Conservation (phyloP, 1,140 invertebrate species). For the Musca domestica region DNA sequence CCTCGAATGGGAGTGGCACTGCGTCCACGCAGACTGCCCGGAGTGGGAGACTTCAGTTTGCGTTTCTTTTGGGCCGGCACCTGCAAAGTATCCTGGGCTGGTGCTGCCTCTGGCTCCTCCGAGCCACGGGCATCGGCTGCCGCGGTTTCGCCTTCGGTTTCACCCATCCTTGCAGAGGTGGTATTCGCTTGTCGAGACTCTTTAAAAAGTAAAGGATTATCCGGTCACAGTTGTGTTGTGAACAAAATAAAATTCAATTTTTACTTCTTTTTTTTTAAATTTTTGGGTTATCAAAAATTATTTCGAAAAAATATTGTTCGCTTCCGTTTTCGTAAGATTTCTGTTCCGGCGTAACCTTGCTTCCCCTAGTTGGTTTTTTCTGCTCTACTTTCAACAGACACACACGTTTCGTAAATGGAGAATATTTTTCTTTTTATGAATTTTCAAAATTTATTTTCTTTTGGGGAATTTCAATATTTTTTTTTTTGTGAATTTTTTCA, state of each 20-base stretch:
- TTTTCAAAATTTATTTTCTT: neutral
- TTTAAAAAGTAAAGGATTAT: conserved; percentile 17
- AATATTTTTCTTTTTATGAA: conserved; percentile 5
- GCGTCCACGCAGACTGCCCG: conserved; percentile 47
- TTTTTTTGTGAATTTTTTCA: too few species aligned
- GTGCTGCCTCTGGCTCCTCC: conserved; percentile 41
- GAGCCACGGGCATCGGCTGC: conserved; percentile 35
- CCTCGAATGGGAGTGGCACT: conserved; percentile 51
- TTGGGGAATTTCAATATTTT: neutral
- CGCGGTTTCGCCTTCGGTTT: conserved; percentile 47
- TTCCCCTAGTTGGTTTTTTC: too few species aligned
- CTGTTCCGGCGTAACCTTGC: too few species aligned
- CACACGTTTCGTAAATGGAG: too few species aligned
- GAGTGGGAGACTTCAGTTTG: conserved; percentile 51
- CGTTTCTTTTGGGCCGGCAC: conserved; percentile 47
- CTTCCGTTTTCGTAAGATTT: neutral
- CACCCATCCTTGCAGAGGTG: conserved; percentile 39
- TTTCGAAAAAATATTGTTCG: conserved; percentile 17
- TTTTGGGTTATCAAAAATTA: conserved; percentile 12
- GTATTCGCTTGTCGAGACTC: conserved; percentile 1
- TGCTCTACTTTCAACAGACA: too few species aligned
- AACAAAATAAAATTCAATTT: neutral
- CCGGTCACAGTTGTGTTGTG: conserved; percentile 11
- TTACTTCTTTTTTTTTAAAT: conserved; percentile 8
- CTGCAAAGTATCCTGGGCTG: conserved; percentile 44